Percentiles rank a stretch among this genome's conserved stretches.
phyloP scores from a whole-genome alignment of 2,113 vertebrate species.

The Scolopax mira region DNA sequence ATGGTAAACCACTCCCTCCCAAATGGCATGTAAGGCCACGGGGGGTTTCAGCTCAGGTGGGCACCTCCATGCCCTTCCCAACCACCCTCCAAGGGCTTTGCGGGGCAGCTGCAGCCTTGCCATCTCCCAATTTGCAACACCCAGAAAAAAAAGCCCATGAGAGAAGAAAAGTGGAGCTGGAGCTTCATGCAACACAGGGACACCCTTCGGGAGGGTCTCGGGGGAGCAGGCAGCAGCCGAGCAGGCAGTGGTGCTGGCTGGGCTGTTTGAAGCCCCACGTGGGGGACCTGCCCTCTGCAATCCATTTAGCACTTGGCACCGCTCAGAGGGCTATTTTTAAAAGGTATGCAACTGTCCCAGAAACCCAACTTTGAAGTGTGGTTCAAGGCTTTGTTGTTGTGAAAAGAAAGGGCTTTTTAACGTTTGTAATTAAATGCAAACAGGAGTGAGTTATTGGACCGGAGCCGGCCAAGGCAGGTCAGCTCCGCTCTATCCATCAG shows the following conservation, averaged over 20 bases:
- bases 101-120: background rate
- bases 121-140: accelerated
- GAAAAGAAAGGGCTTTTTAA: slow-evolving; percentile 9
- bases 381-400: slow-evolving; percentile 51
- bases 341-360: slow-evolving; percentile 51
- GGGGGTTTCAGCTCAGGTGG: background rate
- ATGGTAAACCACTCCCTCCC: background rate
- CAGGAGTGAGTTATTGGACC: background rate
- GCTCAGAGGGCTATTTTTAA: slow-evolving; percentile 49
- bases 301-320: slow-evolving; percentile 41
- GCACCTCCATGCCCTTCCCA: background rate
- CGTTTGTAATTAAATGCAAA: slow-evolving; percentile 1
- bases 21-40: accelerated
- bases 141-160: background rate
- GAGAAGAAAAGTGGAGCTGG: background rate
- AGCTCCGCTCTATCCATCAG: background rate
- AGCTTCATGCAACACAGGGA: accelerated
- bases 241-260: background rate
- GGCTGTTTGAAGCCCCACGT: background rate
- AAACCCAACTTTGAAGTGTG: slow-evolving; percentile 52
- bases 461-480: background rate
- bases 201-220: background rate
- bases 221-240: background rate
- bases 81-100: background rate
- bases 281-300: slow-evolving; percentile 49